A percentile compares a stretch with the other conserved stretches of the same genome.
phyloP scores from a whole-genome alignment of 2,113 vertebrate species.

The Bostrychus sinensis region DNA sequence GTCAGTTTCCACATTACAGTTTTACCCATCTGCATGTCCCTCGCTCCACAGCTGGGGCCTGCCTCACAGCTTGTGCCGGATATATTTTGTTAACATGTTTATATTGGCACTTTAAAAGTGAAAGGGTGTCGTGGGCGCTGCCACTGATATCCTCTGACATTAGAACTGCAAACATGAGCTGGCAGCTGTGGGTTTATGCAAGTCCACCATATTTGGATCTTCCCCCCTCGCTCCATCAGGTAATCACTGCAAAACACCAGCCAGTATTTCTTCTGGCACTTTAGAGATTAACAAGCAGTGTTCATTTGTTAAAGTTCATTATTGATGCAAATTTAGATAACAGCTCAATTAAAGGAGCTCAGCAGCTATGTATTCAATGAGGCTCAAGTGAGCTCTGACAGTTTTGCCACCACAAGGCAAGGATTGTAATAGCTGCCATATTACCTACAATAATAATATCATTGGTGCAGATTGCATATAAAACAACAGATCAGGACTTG shows the following conservation, averaged over 20 bases:
- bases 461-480: slow-evolving; percentile 4
- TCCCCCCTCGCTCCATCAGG: slow-evolving; percentile 24
- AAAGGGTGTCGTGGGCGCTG: slow-evolving; percentile 36
- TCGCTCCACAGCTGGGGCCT: slow-evolving; percentile 9
- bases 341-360: slow-evolving; percentile 32
- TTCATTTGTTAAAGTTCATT: slow-evolving; percentile 41
- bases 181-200: slow-evolving; percentile 34
- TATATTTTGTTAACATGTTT: slow-evolving; percentile 57
- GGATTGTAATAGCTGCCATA: slow-evolving; percentile 5
- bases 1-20: no score
- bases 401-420: slow-evolving; percentile 2
- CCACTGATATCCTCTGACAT: slow-evolving; percentile 39
- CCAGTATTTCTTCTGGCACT: slow-evolving; percentile 26
- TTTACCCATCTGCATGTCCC: no score
- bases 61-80: slow-evolving; percentile 39
- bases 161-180: slow-evolving; percentile 44
- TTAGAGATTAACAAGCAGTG: slow-evolving; percentile 48
- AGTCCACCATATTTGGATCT: slow-evolving; percentile 21
- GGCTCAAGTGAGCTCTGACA: slow-evolving; percentile 16
- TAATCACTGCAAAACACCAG: slow-evolving; percentile 13
- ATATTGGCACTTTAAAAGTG: slow-evolving; percentile 42
- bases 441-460: background rate
- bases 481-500: slow-evolving; percentile 1
- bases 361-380: slow-evolving; percentile 17
- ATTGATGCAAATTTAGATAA: slow-evolving; percentile 57